A percentile compares a stretch with the other conserved stretches of the same genome.
Conservation (phyloP, 2,797 vertebrate species). For the Melanotaenia parkinsoni region DNA sequence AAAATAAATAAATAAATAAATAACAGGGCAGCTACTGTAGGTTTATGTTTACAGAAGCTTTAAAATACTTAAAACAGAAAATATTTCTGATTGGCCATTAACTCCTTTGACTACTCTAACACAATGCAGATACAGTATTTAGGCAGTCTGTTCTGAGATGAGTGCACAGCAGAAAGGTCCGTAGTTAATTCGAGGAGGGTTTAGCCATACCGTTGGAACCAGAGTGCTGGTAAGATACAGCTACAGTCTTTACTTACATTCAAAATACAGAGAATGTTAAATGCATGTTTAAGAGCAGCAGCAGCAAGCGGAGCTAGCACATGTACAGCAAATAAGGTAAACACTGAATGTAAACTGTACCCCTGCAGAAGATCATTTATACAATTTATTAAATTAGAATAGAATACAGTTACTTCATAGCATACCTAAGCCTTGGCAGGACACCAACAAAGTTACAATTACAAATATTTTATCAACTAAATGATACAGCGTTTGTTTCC, state of each 20-base stretch:
- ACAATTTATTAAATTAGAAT: background rate
- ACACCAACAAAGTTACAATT: background rate
- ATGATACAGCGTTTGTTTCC: background rate
- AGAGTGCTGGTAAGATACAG: slow-evolving; percentile 27
- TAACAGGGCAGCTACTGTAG: slow-evolving; percentile 11
- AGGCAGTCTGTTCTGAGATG: slow-evolving; percentile 38
- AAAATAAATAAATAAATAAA: slow-evolving; percentile 2
- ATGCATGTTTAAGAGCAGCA: slow-evolving; percentile 68
- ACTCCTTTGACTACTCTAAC: background rate
- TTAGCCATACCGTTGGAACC: slow-evolving; percentile 54
- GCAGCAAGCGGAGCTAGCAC: slow-evolving; percentile 72
- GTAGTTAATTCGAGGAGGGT: slow-evolving; percentile 39
- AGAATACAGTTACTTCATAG: background rate
- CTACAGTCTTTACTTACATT: slow-evolving; percentile 26
- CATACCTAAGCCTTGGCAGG: background rate
- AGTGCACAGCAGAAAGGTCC: slow-evolving; percentile 56
- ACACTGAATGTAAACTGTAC: slow-evolving; percentile 17
- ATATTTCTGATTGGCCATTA: slow-evolving; percentile 35
- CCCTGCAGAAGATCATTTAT: slow-evolving; percentile 9
- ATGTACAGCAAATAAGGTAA: slow-evolving; percentile 56
- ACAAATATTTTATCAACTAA: slow-evolving; percentile 6
- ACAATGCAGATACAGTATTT: slow-evolving; percentile 33
- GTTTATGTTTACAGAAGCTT: slow-evolving; percentile 38
- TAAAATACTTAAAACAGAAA: slow-evolving; percentile 41
- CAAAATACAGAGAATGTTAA: slow-evolving; percentile 41